Conservation (phyloP, 2,888 invertebrate genomes). For the Mycalesis mineus region DNA sequence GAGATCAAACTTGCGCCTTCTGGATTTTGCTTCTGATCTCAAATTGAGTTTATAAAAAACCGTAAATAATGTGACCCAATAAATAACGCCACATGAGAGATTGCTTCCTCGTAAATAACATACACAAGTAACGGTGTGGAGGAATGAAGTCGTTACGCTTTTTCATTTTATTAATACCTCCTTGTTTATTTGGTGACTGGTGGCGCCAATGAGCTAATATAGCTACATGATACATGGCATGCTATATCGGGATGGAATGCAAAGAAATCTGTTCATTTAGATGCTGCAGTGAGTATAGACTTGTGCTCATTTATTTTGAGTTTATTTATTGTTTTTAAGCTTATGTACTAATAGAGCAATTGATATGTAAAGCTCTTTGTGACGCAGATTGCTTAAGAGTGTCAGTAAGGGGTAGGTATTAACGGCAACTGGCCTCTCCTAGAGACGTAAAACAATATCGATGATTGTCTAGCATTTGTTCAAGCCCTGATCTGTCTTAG, state of each 20-base stretch:
- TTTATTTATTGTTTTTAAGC: too few relatives aligned
- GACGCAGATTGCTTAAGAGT: too few relatives aligned
- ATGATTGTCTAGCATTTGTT: too few relatives aligned
- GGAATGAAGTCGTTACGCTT: conserved; percentile 1
- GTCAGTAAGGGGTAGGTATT: too few relatives aligned
- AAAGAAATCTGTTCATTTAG: conserved; percentile 8
- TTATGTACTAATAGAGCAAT: too few relatives aligned
- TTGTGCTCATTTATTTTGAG: not conserved
- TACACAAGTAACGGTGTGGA: not conserved
- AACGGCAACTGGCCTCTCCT: too few relatives aligned
- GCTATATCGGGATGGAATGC: conserved; percentile 26
- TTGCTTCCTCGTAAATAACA: not conserved
- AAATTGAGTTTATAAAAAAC: too few relatives aligned
- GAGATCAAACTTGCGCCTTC: too few relatives aligned
- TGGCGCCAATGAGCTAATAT: conserved; percentile 24
- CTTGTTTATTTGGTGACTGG: conserved; percentile 20
- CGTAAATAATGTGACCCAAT: not conserved
- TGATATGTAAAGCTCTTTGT: too few relatives aligned
- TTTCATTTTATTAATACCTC: conserved; percentile 18
- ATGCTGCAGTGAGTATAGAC: conserved; percentile 1
- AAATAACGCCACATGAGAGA: not conserved
- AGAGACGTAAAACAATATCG: too few relatives aligned
- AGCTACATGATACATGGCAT: conserved; percentile 5
- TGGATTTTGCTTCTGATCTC: too few relatives aligned
- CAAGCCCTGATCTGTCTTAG: too few relatives aligned